phyloP scores from a whole-genome alignment of 1,140 invertebrate genomes.

The Heliconius congener region DNA sequence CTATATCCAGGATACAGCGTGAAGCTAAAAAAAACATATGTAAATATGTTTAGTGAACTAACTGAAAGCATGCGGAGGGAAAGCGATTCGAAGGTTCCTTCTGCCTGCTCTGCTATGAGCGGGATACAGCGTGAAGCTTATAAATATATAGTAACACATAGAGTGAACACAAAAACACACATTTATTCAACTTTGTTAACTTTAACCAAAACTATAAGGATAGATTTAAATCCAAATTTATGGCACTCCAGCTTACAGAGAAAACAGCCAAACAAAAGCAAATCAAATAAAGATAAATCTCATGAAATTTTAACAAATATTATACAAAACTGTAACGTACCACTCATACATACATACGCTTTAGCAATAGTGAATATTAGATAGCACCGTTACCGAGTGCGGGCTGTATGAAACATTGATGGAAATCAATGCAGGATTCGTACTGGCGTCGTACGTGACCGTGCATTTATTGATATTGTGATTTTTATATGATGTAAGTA shows the following conservation, averaged over 20 bases:
- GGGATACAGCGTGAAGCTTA: too few species aligned
- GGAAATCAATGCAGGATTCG: conserved; percentile 23
- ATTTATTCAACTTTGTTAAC: too few species aligned
- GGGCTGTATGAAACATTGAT: conserved; percentile 29
- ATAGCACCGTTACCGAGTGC: background rate
- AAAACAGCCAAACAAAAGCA: background rate
- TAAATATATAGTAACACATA: too few species aligned
- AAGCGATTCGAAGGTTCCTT: too few species aligned
- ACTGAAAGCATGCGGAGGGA: too few species aligned
- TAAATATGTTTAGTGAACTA: too few species aligned
- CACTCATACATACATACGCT: conserved; percentile 8
- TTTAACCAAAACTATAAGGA: too few species aligned
- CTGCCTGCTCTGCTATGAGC: too few species aligned
- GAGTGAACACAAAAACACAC: too few species aligned
- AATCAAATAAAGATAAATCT: background rate
- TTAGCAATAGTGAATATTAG: conserved; percentile 19
- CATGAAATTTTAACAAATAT: background rate
- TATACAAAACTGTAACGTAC: background rate
- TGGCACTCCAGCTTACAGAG: background rate
- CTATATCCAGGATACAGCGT: too few species aligned
- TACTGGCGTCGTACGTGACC: conserved; percentile 27
- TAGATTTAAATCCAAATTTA: background rate
- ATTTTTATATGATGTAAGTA: conserved; percentile 33
- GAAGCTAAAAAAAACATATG: too few species aligned
- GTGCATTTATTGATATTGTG: conserved; percentile 30